Percentiles rank a stretch among this genome's conserved stretches.
phyloP scores from a whole-genome alignment of 2,888 invertebrate genomes.

The Drosophila setosimentum region DNA sequence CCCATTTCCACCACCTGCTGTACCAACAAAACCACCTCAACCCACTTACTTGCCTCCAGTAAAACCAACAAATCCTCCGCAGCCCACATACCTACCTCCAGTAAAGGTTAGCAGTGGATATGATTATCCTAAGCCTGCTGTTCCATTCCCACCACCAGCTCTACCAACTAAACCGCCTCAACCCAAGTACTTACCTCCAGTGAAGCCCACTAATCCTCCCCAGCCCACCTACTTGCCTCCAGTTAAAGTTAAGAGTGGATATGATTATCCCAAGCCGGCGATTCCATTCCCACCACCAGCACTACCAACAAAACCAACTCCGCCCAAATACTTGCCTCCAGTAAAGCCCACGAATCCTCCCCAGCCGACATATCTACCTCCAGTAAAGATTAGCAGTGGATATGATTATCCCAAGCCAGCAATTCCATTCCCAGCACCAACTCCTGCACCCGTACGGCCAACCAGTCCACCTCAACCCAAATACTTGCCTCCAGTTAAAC shows the following conservation, averaged over 20 bases:
- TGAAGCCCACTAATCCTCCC: slow-evolving; percentile 30
- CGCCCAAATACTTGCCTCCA: slow-evolving; percentile 40
- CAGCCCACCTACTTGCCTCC: slow-evolving; percentile 62
- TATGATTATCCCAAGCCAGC: slow-evolving; percentile 67
- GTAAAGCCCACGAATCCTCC: slow-evolving; percentile 31
- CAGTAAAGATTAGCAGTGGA: slow-evolving; percentile 50
- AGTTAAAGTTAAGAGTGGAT: slow-evolving; percentile 51
- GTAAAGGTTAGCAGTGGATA: slow-evolving; percentile 38
- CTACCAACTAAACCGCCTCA: not conserved
- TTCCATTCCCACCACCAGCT: no score
- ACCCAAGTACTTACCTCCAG: slow-evolving; percentile 41
- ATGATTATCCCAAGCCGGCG: slow-evolving; percentile 65
- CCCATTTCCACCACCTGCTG: slow-evolving; percentile 47
- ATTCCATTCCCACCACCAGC: slow-evolving; percentile 55
- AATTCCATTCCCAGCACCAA: slow-evolving; percentile 53
- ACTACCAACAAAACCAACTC: slow-evolving; percentile 8
- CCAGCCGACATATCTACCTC: slow-evolving; percentile 56
- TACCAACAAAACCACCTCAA: slow-evolving; percentile 22
- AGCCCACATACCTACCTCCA: slow-evolving; percentile 58
- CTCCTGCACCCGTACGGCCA: slow-evolving; percentile 49
- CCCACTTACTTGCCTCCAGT: slow-evolving; percentile 56
- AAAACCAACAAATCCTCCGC: slow-evolving; percentile 27
- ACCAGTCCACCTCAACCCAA: slow-evolving; percentile 52
- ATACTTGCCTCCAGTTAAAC: slow-evolving; percentile 53
- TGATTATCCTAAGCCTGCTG: no score